phyloP scores from a whole-genome alignment of 2,797 vertebrate genomes.

The Enteromius argenteus region DNA sequence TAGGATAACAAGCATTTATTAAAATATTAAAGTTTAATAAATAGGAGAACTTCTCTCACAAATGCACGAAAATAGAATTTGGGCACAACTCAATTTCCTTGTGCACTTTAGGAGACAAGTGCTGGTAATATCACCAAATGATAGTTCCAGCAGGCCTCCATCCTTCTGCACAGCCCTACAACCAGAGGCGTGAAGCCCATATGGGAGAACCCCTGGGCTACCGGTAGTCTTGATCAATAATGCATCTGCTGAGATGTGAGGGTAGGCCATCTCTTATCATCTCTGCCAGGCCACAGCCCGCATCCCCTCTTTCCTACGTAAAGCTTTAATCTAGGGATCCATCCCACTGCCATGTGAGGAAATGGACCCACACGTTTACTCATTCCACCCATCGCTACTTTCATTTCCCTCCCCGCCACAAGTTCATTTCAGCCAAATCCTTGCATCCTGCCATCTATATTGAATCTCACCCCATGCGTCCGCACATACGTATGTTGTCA shows the following conservation, averaged over 20 bases:
- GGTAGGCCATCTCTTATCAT: conserved; percentile 82
- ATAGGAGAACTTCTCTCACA: too few species aligned
- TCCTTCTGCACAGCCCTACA: conserved; percentile 50
- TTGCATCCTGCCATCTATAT: conserved; percentile 56
- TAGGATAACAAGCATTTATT: too few species aligned
- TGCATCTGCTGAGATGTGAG: conserved; percentile 78
- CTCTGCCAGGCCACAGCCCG: conserved; percentile 72
- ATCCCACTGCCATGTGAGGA: conserved; percentile 57
- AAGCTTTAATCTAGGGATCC: conserved; percentile 79
- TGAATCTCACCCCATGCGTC: conserved; percentile 51
- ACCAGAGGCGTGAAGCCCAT: conserved; percentile 66
- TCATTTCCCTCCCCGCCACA: conserved; percentile 40
- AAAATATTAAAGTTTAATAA: too few species aligned
- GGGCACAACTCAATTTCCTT: not conserved
- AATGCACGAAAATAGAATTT: conserved; percentile 18
- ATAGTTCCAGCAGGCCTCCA: conserved; percentile 28
- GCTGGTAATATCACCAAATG: conserved; percentile 33
- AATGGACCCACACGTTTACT: conserved; percentile 49
- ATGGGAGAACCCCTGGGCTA: conserved; percentile 70
- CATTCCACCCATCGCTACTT: conserved; percentile 40
- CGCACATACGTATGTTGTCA: conserved; percentile 60
- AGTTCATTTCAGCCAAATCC: conserved; percentile 59
- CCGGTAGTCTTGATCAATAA: conserved; percentile 80
- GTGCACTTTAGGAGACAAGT: not conserved
- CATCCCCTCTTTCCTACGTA: conserved; percentile 62